A percentile compares a stretch with the other conserved stretches of the same genome.
phyloP scores from a whole-genome alignment of 1,140 invertebrate genomes.

The Zaprionus nigranus region DNA sequence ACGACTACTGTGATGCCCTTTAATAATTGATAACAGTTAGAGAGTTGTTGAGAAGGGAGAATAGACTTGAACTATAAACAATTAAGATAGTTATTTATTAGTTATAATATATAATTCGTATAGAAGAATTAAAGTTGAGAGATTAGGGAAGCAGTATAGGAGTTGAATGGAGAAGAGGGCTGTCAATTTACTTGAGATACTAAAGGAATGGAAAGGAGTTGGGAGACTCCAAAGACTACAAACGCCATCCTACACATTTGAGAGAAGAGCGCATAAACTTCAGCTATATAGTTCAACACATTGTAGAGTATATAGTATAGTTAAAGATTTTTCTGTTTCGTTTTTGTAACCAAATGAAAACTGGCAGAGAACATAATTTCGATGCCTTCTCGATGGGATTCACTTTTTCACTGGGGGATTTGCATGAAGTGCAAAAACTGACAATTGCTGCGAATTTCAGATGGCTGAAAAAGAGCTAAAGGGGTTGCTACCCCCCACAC shows the following conservation, averaged over 20 bases:
- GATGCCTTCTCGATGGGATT: conserved; percentile 49
- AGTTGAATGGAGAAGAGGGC: no score
- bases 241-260: no score
- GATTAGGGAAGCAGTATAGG: no score
- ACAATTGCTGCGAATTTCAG: conserved; percentile 68
- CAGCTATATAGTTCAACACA: background rate
- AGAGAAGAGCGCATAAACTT: no score
- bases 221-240: no score
- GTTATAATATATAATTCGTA: no score
- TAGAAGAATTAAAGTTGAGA: no score
- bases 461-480: conserved; percentile 57
- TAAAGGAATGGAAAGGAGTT: no score
- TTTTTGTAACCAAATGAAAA: conserved; percentile 42
- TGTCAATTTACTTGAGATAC: no score
- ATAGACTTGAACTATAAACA: no score
- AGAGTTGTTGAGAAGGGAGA: no score
- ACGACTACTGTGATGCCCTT: conserved; percentile 11
- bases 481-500: background rate
- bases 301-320: background rate
- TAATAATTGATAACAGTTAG: background rate
- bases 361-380: conserved; percentile 64
- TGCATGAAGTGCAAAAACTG: conserved; percentile 66
- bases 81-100: no score
- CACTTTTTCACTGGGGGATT: conserved; percentile 59
- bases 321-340: background rate